Evolutionary conservation across 2,888 invertebrate genomes (phyloP), one percentile per base, ranked within the genome.

Genomic region (Athripsodes cinereus): DNA sequence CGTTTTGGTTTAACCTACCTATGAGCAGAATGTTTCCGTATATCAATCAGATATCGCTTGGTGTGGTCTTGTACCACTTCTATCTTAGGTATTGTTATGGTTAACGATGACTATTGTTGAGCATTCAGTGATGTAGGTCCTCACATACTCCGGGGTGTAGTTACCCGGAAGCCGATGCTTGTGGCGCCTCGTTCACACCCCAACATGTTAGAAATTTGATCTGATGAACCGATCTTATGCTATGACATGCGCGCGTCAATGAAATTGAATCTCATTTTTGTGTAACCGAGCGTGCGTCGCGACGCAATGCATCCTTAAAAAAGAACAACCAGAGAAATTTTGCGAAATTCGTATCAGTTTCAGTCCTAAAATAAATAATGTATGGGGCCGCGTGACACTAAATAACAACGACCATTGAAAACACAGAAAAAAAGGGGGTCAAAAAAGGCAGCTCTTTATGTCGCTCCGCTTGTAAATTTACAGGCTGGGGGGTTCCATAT

Each of bases 361-460:
- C 52, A 52, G 40, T 52, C 20, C 52, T 35, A 35, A 40, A 52
- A 60, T 60, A 57, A 60, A 60, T 60, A 60, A 60, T 60, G 60
- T 60, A 60, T 60, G 57, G 60, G 60, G 57, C 55, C 59, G 55
- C 58, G 55, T 55, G 61, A 61, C 61, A 61, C 61, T 61, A 61
- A 61, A 61, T 61, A 61, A 61, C 61, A 58, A 58, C 44, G 55
- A 46, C 52, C 58, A 50, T 54, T 44, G 46, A 54, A 56, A 51
- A 46, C 53, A 35, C 40, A 40, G 13, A 26, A 53, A 61, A 61
- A 59, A 58, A 59, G 56, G 48, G 61, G 50, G 46, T 26, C 55
- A 59, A 59, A 61, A 60, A 58, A 61, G 57, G 51, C 57, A 57
- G 54, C 59, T 62, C 56, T 62, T 62, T 62, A 62, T 62, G 62